Evolutionary conservation across 2,888 invertebrate genomes (phyloP).

Genomic region (Acanthoscelides obtectus): DNA sequence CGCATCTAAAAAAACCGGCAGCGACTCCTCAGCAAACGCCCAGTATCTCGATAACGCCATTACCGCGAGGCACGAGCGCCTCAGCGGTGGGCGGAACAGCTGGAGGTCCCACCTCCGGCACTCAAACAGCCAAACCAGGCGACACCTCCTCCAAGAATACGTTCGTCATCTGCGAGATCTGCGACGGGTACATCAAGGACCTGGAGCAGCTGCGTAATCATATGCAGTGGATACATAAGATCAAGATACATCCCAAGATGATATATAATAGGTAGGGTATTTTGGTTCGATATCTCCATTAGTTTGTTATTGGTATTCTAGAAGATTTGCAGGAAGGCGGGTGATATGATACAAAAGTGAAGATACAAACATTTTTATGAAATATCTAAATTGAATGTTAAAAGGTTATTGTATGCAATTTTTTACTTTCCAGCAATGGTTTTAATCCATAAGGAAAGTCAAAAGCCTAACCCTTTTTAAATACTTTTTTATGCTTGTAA

Average conservation of each 20-base stretch:
- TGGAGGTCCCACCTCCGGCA: constrained; percentile 17
- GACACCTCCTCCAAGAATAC: constrained; percentile 66
- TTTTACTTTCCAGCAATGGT: too few species aligned
- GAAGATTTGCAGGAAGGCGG: too few species aligned
- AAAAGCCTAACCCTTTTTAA: too few species aligned
- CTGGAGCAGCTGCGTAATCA: constrained; percentile 90
- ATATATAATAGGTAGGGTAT: constrained; percentile 67
- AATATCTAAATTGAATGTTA: too few species aligned
- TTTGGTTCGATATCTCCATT: neutral
- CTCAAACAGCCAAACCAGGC: constrained; percentile 46
- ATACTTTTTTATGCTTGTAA: too few species aligned
- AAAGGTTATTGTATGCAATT: too few species aligned
- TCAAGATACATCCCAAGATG: constrained; percentile 94
- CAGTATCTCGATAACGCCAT: constrained; percentile 85
- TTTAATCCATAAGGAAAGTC: too few species aligned
- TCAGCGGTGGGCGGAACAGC: constrained; percentile 35
- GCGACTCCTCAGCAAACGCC: constrained; percentile 66
- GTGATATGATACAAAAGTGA: neutral
- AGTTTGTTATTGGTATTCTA: too few species aligned
- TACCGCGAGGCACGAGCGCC: constrained; percentile 61
- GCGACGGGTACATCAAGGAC: constrained; percentile 93
- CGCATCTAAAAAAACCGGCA: constrained; percentile 5
- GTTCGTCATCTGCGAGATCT: constrained; percentile 94
- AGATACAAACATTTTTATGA: neutral
- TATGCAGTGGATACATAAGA: constrained; percentile 98